Conservation (phyloP, 1,140 invertebrate genomes). For the Eulimnadia texana region DNA sequence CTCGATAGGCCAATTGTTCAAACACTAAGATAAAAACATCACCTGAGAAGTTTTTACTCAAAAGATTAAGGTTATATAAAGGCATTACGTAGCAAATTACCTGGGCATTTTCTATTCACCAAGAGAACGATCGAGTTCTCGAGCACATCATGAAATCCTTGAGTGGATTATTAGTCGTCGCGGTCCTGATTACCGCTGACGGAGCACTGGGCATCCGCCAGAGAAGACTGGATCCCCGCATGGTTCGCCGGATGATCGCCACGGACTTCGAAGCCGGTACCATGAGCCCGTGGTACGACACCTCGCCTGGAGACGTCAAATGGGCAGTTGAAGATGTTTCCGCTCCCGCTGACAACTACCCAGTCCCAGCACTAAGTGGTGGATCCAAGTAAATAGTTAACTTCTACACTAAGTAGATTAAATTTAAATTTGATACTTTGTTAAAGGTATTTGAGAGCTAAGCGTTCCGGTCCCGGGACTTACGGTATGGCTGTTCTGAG, state of each 20-base stretch:
- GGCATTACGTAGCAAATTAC: no score
- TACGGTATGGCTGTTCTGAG: background rate
- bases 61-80: no score
- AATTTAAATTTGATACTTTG: background rate
- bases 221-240: background rate
- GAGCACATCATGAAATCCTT: no score
- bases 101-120: no score
- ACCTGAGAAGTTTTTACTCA: no score
- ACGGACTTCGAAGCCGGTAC: background rate
- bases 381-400: background rate
- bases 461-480: background rate
- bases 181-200: background rate
- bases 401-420: background rate
- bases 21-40: no score
- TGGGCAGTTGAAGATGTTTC: background rate
- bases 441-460: background rate
- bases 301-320: background rate
- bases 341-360: background rate
- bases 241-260: background rate
- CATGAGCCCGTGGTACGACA: conserved; percentile 5
- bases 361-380: background rate
- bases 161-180: no score
- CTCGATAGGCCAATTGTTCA: no score
- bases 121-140: no score
- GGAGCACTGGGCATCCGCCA: background rate